Evolutionary conservation across 2,888 invertebrate genomes (phyloP).

Genomic region (Xanthostigma xanthostigma): DNA sequence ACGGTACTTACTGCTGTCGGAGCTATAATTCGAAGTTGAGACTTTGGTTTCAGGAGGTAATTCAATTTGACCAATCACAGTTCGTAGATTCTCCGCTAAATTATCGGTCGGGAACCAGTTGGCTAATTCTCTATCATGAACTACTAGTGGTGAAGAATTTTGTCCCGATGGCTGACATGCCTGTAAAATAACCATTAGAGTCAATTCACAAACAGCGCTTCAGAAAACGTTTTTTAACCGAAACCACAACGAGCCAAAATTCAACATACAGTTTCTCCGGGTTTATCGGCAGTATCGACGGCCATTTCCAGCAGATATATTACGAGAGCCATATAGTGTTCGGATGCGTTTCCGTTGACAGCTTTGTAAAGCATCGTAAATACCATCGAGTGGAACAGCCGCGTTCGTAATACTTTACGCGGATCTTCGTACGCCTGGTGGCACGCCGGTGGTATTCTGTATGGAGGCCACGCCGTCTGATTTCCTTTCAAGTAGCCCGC

Average conservation of each 20-base stretch:
- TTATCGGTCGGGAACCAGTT: slow-evolving; percentile 60
- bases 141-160: slow-evolving; percentile 20
- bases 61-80: slow-evolving; percentile 46
- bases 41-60: slow-evolving; percentile 41
- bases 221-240: too few species aligned
- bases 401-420: slow-evolving; percentile 39
- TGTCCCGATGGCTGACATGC: slow-evolving; percentile 1
- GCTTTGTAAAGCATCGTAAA: slow-evolving; percentile 76
- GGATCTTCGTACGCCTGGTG: slow-evolving; percentile 54
- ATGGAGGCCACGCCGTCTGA: slow-evolving; percentile 59
- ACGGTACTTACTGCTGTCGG: slow-evolving; percentile 45
- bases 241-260: too few species aligned
- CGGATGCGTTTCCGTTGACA: slow-evolving; percentile 61
- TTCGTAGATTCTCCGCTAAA: slow-evolving; percentile 60
- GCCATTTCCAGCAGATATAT: slow-evolving; percentile 79
- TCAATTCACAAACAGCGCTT: too few species aligned
- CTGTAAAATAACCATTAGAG: not conserved
- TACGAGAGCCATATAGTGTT: slow-evolving; percentile 76
- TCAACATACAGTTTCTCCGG: slow-evolving; percentile 18
- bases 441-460: slow-evolving; percentile 50
- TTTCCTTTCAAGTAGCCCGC: slow-evolving; percentile 22
- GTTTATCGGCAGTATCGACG: slow-evolving; percentile 34
- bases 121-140: slow-evolving; percentile 38
- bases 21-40: slow-evolving; percentile 41
- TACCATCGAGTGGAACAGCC: slow-evolving; percentile 55